Conservation (phyloP, 2,113 vertebrate species). For the Vidua chalybeata region DNA sequence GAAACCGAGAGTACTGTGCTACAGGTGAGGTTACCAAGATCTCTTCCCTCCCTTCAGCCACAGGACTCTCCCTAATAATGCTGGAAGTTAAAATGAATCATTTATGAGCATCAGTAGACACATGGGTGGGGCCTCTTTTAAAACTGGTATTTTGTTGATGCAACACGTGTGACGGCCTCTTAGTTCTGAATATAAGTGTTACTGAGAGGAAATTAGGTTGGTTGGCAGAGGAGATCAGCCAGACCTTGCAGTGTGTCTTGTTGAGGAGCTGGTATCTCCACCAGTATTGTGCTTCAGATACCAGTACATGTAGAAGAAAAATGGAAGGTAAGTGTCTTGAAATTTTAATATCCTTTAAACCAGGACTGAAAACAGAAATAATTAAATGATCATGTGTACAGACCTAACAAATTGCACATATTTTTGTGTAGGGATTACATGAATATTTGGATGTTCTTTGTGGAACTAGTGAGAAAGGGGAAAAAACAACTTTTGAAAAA, state of each 20-base stretch:
- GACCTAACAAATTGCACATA: not conserved
- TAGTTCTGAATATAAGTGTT: constrained; percentile 67
- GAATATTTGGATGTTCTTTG: not conserved
- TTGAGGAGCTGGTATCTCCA: not conserved
- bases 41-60: not conserved
- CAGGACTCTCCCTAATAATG: constrained; percentile 47
- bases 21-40: not conserved
- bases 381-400: not conserved
- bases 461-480: not conserved
- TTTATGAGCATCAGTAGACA: constrained; percentile 69
- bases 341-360: not conserved
- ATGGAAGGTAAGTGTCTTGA: constrained; percentile 64
- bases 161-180: constrained; percentile 54
- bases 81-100: constrained; percentile 64
- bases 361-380: not conserved
- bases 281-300: not conserved
- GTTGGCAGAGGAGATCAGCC: constrained; percentile 5
- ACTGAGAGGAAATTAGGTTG: constrained; percentile 46
- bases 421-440: not conserved
- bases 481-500: not conserved
- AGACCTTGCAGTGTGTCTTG: not conserved
- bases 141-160: constrained; percentile 62
- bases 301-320: constrained; percentile 35
- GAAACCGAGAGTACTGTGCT: not conserved
- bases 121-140: constrained; percentile 57